phyloP scores from a whole-genome alignment of 1,140 invertebrate genomes.

The Geopemphigus sp. region DNA sequence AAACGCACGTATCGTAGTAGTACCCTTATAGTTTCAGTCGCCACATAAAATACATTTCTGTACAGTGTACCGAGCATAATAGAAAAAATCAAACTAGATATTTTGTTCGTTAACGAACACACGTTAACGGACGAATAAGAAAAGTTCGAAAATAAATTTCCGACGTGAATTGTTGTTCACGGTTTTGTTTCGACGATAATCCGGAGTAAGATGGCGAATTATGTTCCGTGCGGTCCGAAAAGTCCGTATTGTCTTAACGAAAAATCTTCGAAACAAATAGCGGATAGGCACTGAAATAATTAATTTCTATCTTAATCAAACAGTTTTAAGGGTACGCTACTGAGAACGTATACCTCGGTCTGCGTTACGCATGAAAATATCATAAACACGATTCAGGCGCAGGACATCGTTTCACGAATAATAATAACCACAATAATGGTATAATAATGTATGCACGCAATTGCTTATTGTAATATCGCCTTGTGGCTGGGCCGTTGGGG shows the following conservation, averaged over 20 bases:
- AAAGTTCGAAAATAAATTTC: too few species aligned
- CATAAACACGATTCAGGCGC: not conserved
- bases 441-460: not conserved
- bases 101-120: too few species aligned
- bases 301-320: not conserved
- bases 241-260: not conserved
- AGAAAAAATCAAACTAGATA: too few species aligned
- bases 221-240: too few species aligned
- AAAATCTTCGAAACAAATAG: not conserved
- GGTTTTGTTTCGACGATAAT: too few species aligned
- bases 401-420: not conserved
- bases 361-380: not conserved
- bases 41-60: too few species aligned
- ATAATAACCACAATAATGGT: slow-evolving; percentile 1
- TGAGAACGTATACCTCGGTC: not conserved
- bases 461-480: not conserved
- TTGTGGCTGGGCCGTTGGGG: not conserved
- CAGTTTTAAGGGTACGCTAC: not conserved
- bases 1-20: too few species aligned
- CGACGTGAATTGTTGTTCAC: too few species aligned
- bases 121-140: too few species aligned
- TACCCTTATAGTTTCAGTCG: too few species aligned
- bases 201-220: too few species aligned
- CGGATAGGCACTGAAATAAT: not conserved
- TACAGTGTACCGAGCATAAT: too few species aligned